These are phyloP conservation scores for Paedocypris sp. DNA, from an alignment of 2,113 vertebrate species.

Conservation along the genomic window DNA sequence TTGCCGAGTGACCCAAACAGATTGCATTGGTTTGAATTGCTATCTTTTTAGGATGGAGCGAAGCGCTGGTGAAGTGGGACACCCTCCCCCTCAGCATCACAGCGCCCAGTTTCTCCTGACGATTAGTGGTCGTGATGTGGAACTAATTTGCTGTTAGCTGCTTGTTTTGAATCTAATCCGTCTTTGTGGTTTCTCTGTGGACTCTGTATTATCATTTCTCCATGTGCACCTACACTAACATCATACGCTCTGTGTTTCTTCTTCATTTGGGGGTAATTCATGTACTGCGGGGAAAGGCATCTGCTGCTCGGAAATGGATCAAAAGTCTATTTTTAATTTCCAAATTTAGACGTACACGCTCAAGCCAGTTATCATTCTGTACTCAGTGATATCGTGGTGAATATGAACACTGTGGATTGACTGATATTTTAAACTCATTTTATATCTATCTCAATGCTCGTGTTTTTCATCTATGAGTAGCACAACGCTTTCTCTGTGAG, in stretches of 20 bases:
- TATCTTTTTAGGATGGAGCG: background rate
- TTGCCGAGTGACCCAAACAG: background rate
- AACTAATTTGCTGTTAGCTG: constrained; percentile 19
- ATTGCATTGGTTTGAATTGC: background rate
- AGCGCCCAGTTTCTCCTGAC: background rate
- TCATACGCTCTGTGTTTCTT: background rate
- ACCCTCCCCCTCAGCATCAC: background rate
- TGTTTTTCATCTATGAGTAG: too few species aligned
- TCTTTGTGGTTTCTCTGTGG: constrained; percentile 11
- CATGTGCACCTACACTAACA: background rate
- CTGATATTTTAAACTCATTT: background rate
- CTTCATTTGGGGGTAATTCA: background rate
- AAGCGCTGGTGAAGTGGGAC: background rate
- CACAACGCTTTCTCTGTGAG: too few species aligned
- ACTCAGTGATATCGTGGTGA: too few species aligned
- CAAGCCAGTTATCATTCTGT: too few species aligned
- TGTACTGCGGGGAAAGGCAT: background rate
- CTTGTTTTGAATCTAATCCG: constrained; percentile 12
- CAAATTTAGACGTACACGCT: background rate
- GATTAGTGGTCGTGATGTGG: constrained; percentile 19
- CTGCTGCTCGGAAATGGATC: too few species aligned
- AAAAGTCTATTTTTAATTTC: background rate
- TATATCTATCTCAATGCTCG: too few species aligned
- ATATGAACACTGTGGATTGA: background rate
- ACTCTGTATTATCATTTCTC: constrained; percentile 1